Evolutionary conservation across 2,113 vertebrate genomes (phyloP), one percentile per base, ranked within the genome.

Genomic region (Ophthalmolycus amberensis): DNA sequence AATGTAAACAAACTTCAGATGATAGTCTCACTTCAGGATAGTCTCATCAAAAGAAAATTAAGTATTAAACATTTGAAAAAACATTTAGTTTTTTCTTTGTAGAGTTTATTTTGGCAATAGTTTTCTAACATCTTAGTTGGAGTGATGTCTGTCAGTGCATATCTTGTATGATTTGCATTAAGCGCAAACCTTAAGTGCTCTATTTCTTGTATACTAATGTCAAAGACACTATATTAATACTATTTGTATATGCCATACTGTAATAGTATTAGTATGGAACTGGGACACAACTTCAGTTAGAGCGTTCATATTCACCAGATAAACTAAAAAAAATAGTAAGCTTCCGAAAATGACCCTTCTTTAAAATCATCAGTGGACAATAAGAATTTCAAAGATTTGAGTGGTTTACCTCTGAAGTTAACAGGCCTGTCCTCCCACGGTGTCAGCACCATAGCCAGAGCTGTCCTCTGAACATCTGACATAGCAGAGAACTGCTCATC

Each of bases 371-470:
- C 15, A 32, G 27, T 27, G 18, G 20, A 74, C 46, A 27, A 32
- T 9, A 58, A 58, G 20, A 38, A 54, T 46, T 72, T 64, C 8
- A 58, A 27, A 25, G 52, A 22, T 62, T 44, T 62, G 1, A 27
- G 11, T 50, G 54, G 15, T 75, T 80, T 87, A 96, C 95, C 95
- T 92, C 92, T 93, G 75, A 93, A 80, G 86, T 94, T 89, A 14
- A 94, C 72, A 20, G 85, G 90, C 71, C 77, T 91, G 89, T 94
- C 83, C 40, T 95, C 92, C 92, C 89, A 92, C 0, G 92, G 93
- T 5, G 93, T 94, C 59, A 96, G 89, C 59, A 95, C 95, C 94
- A 96, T 91, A 37, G 86, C 92, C 64, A 96, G 84, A 16, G 95
- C 95, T 0, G 79, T 93, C 74, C 27, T 91, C 88, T 96, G 95